Conservation (phyloP, 2,888 invertebrate species). For the Acanthopleura granulata region DNA sequence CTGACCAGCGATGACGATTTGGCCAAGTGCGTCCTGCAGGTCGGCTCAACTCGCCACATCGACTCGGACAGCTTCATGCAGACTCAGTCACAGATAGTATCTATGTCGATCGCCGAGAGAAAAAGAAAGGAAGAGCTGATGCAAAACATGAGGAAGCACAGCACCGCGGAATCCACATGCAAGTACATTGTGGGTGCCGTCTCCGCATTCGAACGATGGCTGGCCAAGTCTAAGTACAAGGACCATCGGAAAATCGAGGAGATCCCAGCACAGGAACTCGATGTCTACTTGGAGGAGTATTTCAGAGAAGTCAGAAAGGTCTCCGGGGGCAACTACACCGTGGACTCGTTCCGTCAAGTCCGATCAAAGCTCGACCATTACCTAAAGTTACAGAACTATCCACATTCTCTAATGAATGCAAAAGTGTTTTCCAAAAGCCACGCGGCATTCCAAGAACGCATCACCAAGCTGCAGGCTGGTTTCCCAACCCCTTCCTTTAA, state of each 20-base stretch:
- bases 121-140: background rate
- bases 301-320: background rate
- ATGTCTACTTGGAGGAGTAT: background rate
- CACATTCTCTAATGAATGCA: background rate
- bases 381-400: background rate
- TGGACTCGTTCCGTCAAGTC: slow-evolving; percentile 1
- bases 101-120: background rate
- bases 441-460: background rate
- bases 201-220: background rate
- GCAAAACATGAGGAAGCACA: background rate
- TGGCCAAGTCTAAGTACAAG: background rate
- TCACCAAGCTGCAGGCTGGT: background rate
- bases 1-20: no score
- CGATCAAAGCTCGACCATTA: slow-evolving; percentile 14
- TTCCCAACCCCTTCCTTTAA: no score
- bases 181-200: background rate
- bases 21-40: no score
- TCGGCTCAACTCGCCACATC: no score
- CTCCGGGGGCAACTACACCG: background rate
- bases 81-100: no score
- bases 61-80: no score
- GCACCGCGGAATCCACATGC: background rate
- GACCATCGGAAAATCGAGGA: slow-evolving; percentile 3
- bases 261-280: background rate
- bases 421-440: background rate